phyloP scores from a whole-genome alignment of 2,888 invertebrate genomes.

The Lithophane socia region DNA sequence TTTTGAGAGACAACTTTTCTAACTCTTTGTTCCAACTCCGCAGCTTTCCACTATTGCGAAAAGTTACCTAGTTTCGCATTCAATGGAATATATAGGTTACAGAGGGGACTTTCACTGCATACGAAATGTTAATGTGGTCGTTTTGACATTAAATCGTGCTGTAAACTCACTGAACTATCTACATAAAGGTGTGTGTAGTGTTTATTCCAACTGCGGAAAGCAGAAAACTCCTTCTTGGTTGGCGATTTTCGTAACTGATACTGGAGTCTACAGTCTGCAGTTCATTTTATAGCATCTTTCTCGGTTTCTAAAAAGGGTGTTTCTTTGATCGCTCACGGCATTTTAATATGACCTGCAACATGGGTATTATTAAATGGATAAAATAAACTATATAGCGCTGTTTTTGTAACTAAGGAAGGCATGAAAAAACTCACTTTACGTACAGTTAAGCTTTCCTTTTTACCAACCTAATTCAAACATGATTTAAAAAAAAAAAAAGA shows the following conservation, averaged over 20 bases:
- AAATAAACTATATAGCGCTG: neutral
- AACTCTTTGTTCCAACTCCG: constrained; percentile 48
- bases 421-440: neutral
- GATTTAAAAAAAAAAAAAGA: neutral
- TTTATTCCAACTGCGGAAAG: constrained; percentile 34
- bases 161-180: constrained; percentile 58
- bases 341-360: neutral
- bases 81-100: constrained; percentile 63
- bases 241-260: constrained; percentile 14
- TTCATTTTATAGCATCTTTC: constrained; percentile 10
- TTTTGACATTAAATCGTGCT: constrained; percentile 62
- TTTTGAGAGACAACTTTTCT: constrained; percentile 37
- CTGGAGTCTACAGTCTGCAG: neutral
- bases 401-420: neutral
- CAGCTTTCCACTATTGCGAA: constrained; percentile 52
- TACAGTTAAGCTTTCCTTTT: neutral
- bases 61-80: constrained; percentile 60
- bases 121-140: constrained; percentile 64
- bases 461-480: no score
- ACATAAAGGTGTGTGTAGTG: constrained; percentile 47
- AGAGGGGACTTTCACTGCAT: constrained; percentile 62
- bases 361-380: neutral
- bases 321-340: neutral
- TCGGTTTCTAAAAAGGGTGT: neutral
- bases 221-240: constrained; percentile 13